Base-by-base conservation (phyloP, 2,797 vertebrate genomes). In the Peromyscus melanophrys region DNA sequence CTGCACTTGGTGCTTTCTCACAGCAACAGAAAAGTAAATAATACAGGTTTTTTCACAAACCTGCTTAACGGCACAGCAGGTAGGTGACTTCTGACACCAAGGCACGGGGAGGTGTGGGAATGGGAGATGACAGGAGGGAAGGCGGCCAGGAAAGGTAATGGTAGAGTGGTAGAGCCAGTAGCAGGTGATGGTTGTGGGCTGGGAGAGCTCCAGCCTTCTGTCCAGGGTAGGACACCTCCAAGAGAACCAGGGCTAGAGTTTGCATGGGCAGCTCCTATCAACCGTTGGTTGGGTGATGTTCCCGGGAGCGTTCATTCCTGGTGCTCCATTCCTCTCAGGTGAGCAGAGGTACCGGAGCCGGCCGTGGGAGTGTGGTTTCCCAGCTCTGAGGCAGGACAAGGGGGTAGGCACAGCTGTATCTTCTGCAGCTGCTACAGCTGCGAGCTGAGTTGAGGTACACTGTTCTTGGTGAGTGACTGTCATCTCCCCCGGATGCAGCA, bases 351-450 rank as follows among this genome's bases (percentile, higher is more conserved):
- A 27, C 29, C 37, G 59, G 52, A 14, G 43, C 43, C 34, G 29
- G 69, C 43, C 14, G 19, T 57, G 11, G 52, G 27, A 57, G 59
- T 61, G 59, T 31, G 40, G 61, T 27, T 61, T 23, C 52, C 69
- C 23, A 2, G 59, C n/a, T 57, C 71, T 17, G 29, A 27, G 52
- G 31, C 13, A 4, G 52, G 76, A 14, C 3, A 5, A 9, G 3
- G 3, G 14, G n/a, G 16, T 21, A 4, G 69, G 69, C 43, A 86
- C 8, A 0, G 57, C n/a, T 40, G 23, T 23, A 27, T 17, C 29
- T 31, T n/a, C 63, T 3, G 6, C 8, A 8, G 78, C 75, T n/a
- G 37, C 34, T 7, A 6, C 4, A 1, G 6, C 9, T 10, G 2
- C 11, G 19, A 80, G 65, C 37, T 4, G 9, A 65, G 9, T 23